A percentile compares a stretch with the other conserved stretches of the same genome.
Evolutionary conservation across 1,140 invertebrate species (phyloP).

Genomic region (Galleria mellonella): DNA sequence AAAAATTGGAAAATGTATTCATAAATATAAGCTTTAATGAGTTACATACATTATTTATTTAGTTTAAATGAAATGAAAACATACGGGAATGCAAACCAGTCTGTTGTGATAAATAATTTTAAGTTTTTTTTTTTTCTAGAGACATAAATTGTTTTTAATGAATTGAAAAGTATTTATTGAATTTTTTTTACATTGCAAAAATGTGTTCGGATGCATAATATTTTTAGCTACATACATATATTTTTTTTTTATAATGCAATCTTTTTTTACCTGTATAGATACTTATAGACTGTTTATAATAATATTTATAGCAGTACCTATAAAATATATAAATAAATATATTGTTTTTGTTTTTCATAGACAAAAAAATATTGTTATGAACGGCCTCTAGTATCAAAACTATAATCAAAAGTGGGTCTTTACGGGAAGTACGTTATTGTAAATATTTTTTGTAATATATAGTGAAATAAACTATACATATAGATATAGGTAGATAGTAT

Average conservation of each 20-base stretch:
- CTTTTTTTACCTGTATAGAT: constrained; percentile 24
- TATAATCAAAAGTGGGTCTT: constrained; percentile 42
- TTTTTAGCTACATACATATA: constrained; percentile 31
- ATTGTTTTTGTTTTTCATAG: too few relatives aligned
- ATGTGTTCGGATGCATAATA: constrained; percentile 42
- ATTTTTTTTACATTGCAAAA: constrained; percentile 36
- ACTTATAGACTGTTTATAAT: constrained; percentile 25
- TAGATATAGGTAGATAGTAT: constrained; percentile 65
- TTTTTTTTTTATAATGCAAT: constrained; percentile 36
- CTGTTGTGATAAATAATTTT: constrained; percentile 71
- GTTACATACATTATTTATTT: constrained; percentile 22
- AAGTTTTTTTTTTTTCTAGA: constrained; percentile 31
- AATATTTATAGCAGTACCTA: background rate
- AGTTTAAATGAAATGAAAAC: constrained; percentile 26
- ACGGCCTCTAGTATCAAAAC: constrained; percentile 21
- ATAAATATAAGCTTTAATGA: constrained; percentile 23
- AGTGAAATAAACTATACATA: constrained; percentile 61
- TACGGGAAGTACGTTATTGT: constrained; percentile 56
- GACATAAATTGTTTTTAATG: constrained; percentile 15
- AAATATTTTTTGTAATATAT: constrained; percentile 71
- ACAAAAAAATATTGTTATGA: constrained; percentile 10
- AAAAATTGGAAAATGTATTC: constrained; percentile 18
- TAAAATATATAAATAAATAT: too few relatives aligned
- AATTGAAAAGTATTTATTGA: constrained; percentile 41
- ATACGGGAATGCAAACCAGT: constrained; percentile 59